phyloP scores from a whole-genome alignment of 2,113 vertebrate genomes.

The Peromyscus polionotus region DNA sequence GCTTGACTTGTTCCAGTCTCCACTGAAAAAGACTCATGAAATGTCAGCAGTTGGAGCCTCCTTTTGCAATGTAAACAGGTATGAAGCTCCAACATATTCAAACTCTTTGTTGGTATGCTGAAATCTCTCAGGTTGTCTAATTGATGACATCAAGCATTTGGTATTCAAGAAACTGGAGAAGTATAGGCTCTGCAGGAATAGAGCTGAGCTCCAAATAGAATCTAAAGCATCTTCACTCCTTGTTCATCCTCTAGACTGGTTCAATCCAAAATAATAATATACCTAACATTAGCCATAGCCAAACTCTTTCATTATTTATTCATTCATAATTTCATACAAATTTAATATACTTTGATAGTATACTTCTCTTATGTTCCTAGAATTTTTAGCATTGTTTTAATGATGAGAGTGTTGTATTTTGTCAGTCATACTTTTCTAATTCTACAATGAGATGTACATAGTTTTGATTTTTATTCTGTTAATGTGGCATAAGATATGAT shows the following conservation, averaged over 20 bases:
- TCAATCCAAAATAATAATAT: conserved; percentile 28
- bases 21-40: neutral
- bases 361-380: neutral
- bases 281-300: neutral
- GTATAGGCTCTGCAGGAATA: conserved; percentile 20
- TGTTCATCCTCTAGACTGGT: neutral
- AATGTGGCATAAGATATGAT: neutral
- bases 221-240: neutral
- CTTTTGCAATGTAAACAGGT: neutral
- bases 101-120: neutral
- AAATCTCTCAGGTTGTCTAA: neutral
- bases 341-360: neutral
- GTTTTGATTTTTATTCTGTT: neutral
- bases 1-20: neutral
- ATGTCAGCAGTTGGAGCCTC: conserved; percentile 14
- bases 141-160: conserved; percentile 26
- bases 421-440: neutral
- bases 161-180: conserved; percentile 30
- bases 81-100: neutral
- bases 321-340: neutral
- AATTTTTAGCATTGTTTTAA: neutral
- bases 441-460: neutral
- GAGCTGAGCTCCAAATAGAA: neutral
- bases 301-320: neutral
- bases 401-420: neutral